Evolutionary conservation across 1,140 invertebrate species (phyloP), one percentile per base, ranked within the genome.

Genomic region (Pygmarrhopalites habei): DNA sequence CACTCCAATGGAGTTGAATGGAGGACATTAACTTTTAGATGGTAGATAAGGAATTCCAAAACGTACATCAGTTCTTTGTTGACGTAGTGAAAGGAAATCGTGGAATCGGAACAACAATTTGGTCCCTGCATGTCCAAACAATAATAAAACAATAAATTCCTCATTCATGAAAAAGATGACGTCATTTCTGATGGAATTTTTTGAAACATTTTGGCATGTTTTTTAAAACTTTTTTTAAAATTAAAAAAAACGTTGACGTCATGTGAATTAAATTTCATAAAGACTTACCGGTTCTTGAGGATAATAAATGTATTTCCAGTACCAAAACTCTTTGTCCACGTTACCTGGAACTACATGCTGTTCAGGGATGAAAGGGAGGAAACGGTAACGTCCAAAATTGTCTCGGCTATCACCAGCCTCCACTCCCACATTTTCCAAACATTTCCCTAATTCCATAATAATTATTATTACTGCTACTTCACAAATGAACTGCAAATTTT

Each of bases 11-110:
- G n/a, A n/a, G n/a, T n/a, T n/a, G 32, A 35, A 15, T 35, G 15
- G 32, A 35, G 32, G 32, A 35, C 32, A 7, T 5, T 35, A 35
- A 35, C 15, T 35, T 35, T 79, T 46, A 99, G 77, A 75, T 97
- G 94, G 75, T 98, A 98, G 69, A 98, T 88, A 29, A 98, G 78
- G 76, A 97, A 98, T 70, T 98, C 94, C 26, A 97, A 75, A 1
- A 95, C 89, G 75, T 98, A 98, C 91, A 97, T 95, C 79, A 88
- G 84, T 72, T 93, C 88, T 0, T 93, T 91, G 15, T 82, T 82
- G 2, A 98, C 88, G 73, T 98, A 98, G 75, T 98, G 94, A 78
- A 98, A 99, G 0, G 92, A 94, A 39, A 98, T 85, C 1, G 95
- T 92, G 73, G 89, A 90, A 73, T 98, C 94, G 19, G 92, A 95